These are phyloP conservation scores for Grapholita molesta DNA, from an alignment of 1,140 invertebrate genomes.

Conservation along the genomic window DNA sequence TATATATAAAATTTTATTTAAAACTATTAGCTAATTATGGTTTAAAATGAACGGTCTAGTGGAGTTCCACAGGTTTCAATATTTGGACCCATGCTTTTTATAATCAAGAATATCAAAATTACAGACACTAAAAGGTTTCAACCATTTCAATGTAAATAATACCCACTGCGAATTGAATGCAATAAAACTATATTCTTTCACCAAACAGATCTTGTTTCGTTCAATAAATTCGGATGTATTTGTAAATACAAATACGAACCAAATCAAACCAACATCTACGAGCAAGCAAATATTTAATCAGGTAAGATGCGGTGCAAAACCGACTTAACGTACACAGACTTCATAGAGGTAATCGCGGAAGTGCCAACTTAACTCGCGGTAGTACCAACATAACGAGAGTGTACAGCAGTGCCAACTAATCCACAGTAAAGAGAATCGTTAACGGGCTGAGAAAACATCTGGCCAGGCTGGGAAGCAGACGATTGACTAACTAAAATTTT, in stretches of 20 bases:
- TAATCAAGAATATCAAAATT: no score
- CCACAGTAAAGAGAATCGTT: not conserved
- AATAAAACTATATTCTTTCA: not conserved
- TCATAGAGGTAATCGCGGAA: not conserved
- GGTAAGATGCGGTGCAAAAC: not conserved
- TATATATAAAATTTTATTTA: no score
- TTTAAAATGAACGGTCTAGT: no score
- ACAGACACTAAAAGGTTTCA: no score
- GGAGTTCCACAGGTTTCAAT: no score
- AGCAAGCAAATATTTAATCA: not conserved
- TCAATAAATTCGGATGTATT: not conserved
- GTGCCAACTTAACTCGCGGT: not conserved
- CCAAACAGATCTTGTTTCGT: not conserved
- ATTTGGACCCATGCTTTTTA: no score
- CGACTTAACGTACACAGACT: not conserved
- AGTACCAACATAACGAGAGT: not conserved
- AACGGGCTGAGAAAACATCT: conserved; percentile 1
- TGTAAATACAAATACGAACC: not conserved
- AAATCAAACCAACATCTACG: not conserved
- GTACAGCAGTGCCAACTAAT: not conserved
- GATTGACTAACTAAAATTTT: not conserved
- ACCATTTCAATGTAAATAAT: no score
- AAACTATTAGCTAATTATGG: no score
- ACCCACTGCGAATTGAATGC: not conserved
- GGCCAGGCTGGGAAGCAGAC: not conserved